Percentiles rank a stretch among this genome's conserved stretches.
phyloP scores from a whole-genome alignment of 2,888 invertebrate species.

The Schizaphis graminum region DNA sequence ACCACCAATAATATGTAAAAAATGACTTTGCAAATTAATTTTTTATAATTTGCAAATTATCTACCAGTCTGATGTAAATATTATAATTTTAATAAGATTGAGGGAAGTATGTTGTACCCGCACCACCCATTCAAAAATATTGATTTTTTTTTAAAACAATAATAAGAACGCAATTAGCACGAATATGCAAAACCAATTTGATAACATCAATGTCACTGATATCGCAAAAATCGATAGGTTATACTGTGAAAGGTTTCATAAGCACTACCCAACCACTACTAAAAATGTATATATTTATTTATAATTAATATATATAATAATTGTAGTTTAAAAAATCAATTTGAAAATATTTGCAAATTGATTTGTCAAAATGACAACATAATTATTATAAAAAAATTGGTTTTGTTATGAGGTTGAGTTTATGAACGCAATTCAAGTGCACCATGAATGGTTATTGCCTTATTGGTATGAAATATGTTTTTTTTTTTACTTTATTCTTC shows the following conservation, averaged over 20 bases:
- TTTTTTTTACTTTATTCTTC: not conserved
- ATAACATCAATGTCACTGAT: not conserved
- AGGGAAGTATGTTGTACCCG: no score
- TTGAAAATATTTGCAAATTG: not conserved
- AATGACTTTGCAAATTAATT: not conserved
- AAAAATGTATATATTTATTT: not conserved
- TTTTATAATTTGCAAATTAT: not conserved
- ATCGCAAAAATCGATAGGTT: not conserved
- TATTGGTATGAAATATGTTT: not conserved
- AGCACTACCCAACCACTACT: not conserved
- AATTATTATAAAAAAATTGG: not conserved
- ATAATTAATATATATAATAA: not conserved
- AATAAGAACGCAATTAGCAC: not conserved
- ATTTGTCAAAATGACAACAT: not conserved
- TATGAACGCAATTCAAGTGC: not conserved
- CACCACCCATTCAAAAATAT: fast-evolving
- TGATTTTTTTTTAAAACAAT: not conserved
- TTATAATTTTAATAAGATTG: not conserved
- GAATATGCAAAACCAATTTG: not conserved
- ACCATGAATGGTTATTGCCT: not conserved
- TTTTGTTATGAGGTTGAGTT: not conserved
- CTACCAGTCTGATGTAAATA: not conserved
- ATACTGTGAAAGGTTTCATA: not conserved
- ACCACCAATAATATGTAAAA: no score
- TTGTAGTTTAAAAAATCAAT: not conserved